Percentiles rank a stretch among this genome's conserved stretches.
phyloP scores from a whole-genome alignment of 2,888 invertebrate species.

The Calliopum simillimum region DNA sequence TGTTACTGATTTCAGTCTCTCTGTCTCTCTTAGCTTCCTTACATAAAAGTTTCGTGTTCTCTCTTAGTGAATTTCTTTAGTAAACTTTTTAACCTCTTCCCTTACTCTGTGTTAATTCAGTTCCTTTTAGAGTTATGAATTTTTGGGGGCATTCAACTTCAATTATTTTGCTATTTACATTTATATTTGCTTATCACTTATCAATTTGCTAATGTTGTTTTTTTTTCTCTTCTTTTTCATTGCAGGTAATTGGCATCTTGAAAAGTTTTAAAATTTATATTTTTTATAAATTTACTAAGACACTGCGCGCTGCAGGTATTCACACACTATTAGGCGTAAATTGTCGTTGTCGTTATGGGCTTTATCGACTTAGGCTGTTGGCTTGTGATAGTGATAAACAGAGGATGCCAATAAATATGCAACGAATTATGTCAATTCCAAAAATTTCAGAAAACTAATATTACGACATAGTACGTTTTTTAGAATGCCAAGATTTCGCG shows the following conservation, averaged over 20 bases:
- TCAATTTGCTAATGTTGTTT: slow-evolving; percentile 31
- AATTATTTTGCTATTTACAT: neutral
- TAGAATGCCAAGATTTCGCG: too few species aligned
- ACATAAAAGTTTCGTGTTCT: too few species aligned
- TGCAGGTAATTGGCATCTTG: slow-evolving; percentile 52
- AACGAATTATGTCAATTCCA: too few species aligned
- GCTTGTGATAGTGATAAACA: too few species aligned
- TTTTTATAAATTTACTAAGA: slow-evolving; percentile 1
- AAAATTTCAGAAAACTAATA: too few species aligned
- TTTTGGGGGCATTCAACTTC: neutral
- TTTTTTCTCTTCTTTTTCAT: slow-evolving; percentile 45
- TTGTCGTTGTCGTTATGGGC: neutral
- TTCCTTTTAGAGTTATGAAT: slow-evolving; percentile 10
- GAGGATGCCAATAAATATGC: too few species aligned
- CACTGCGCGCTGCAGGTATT: slow-evolving; percentile 49
- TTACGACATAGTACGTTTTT: too few species aligned
- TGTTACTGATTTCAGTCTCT: too few species aligned
- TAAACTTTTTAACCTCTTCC: neutral
- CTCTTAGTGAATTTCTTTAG: too few species aligned
- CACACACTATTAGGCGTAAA: slow-evolving; percentile 26
- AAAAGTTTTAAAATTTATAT: slow-evolving; percentile 15
- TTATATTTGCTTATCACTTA: slow-evolving; percentile 4
- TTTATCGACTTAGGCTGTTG: neutral
- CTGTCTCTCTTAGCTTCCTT: too few species aligned
- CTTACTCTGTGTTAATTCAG: neutral